Conservation (phyloP, 92 coral and sea anemone genomes). For the Galaxea fascicularis region DNA sequence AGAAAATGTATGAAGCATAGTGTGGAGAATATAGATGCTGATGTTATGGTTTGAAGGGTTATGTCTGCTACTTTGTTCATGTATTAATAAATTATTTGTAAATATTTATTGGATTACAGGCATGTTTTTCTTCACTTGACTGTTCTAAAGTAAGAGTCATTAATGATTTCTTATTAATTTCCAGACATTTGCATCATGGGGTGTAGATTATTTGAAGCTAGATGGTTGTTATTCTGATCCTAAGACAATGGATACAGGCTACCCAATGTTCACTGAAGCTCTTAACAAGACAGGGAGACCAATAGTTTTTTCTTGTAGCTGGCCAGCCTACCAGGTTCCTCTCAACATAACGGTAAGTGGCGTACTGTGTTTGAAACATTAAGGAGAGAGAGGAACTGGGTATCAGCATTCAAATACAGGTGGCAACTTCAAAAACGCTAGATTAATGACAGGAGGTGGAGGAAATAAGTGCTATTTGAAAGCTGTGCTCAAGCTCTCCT, state of each 20-base stretch:
- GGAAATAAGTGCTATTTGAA: no score
- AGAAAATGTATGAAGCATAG: no score
- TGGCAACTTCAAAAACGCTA: background rate
- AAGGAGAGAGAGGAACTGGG: background rate
- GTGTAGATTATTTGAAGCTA: conserved; percentile 95
- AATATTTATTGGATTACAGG: background rate
- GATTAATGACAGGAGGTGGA: no score
- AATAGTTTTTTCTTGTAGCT: conserved; percentile 97
- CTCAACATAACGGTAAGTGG: conserved; percentile 50
- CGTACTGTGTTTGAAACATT: background rate
- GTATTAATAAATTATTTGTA: no score
- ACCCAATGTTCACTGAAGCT: conserved; percentile 91
- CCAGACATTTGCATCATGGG: conserved; percentile 97
- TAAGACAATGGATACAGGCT: conserved; percentile 84
- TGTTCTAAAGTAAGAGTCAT: background rate
- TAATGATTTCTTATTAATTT: background rate
- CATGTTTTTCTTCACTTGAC: background rate
- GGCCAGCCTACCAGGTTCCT: conserved; percentile 93
- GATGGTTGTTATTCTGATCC: conserved; percentile 96
- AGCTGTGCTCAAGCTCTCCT: no score
- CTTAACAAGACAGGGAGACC: conserved; percentile 93
- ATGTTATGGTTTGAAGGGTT: no score
- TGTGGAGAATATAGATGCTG: no score
- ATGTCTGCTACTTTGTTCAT: no score
- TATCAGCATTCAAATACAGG: background rate